Base-by-base conservation (phyloP, 2,888 invertebrate species). In the Drosophila parthenogenetica region DNA sequence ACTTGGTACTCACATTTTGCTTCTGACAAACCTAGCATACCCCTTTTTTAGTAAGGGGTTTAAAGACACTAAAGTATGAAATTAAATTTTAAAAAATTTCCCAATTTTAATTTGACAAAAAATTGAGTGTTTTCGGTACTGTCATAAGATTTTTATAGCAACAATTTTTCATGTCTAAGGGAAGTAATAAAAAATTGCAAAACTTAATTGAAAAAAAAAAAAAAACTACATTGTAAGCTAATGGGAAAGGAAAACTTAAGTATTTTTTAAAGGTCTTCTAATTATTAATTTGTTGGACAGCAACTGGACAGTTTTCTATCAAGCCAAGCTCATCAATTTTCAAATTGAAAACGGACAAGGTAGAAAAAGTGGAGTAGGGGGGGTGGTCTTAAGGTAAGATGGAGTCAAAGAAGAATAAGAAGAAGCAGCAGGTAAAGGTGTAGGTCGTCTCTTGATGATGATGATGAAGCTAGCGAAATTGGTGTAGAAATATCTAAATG, bases 261-360 rank as follows among this genome's bases (percentile, higher is more conserved):
- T 16, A 16, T n/a, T 40, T 57, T 19, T 37, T 25, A 29, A 3
- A 13, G 11, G 19, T 62, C 32, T 32, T 3, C 14, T 5, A 10
- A 25, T 65, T 48, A 72, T 77, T 75, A 69, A 73, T 73, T 77
- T 77, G 64, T 54, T 65, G 59, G 55, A 53, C 46, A 60, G 19
- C 64, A 42, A 25, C 65, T 67, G 67, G 73, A 68, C 81, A 80
- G 80, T 72, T 86, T 82, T 88, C 69, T 74, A 83, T 86, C 83
- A 83, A 46, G 45, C 62, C 58, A 65, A 74, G 67, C 81, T 83
- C 80, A 83, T 83, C 88, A 88, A 87, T 86, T 77, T 74, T 66
- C 37, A 83, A 87, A 84, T 81, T 82, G 82, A 74, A 73, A 84
- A 77, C 63, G 46, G 48, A 46, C 19, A 51, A 50, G 35, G 45